Conservation (phyloP, 1,140 invertebrate species). For the Ganaspis sp. region DNA sequence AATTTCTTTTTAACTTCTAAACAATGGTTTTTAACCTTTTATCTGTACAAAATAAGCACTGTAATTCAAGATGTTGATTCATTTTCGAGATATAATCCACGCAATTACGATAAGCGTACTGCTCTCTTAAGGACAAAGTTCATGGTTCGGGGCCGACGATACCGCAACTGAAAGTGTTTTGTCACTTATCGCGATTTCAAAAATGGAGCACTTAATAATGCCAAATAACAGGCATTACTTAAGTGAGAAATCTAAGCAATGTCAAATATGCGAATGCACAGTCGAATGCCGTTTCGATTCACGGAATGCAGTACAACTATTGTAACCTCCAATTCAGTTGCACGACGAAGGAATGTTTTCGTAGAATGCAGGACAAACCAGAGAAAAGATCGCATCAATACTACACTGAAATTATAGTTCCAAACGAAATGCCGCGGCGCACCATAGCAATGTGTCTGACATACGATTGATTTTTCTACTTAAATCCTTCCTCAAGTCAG, state of each 20-base stretch:
- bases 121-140: not conserved
- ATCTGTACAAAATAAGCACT: not conserved
- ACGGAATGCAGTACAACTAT: constrained; percentile 68
- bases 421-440: not conserved
- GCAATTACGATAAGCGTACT: not conserved
- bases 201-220: not conserved
- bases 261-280: constrained; percentile 39
- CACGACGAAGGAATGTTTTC: constrained; percentile 60
- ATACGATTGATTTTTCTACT: not conserved
- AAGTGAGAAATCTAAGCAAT: constrained; percentile 55
- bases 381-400: not conserved
- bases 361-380: constrained; percentile 27
- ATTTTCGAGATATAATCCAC: not conserved
- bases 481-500: not conserved
- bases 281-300: constrained; percentile 67
- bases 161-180: not conserved
- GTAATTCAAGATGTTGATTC: not conserved
- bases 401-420: not conserved
- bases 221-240: constrained; percentile 51
- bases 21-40: not conserved
- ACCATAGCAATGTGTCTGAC: not conserved
- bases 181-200: not conserved
- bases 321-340: constrained; percentile 63
- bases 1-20: no score
- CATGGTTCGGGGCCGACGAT: not conserved